Evolutionary conservation across 2,797 vertebrate genomes (phyloP), one percentile per base, ranked within the genome.

Genomic region (Myioborus melanocephalus): DNA sequence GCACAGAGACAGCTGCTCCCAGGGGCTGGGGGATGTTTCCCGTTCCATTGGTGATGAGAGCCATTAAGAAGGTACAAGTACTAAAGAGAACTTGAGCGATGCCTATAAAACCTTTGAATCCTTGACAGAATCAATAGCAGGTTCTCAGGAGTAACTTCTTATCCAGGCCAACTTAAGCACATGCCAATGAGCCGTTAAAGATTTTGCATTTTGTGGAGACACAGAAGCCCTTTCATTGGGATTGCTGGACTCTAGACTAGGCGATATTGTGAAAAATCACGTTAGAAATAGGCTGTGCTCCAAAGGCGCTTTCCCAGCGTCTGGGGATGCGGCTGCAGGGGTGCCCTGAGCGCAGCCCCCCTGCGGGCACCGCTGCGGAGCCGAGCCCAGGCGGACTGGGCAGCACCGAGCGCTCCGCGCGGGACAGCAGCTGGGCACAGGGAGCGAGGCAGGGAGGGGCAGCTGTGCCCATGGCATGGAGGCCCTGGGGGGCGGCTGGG

Each of bases 101-200:
- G 90, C 94, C 92, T 92, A 87, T 95, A 95, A 94, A 96, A 80
- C 81, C 95, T 94, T 92, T 87, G 90, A 94, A 91, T 95, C 92
- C 75, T 87, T 93, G 94, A 94, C 93, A 95, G 96, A 96, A 93
- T 95, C 94, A 64, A 94, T 95, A 96, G 90, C 15, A 28, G 91
- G 63, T 94, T 96, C 93, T 93, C 90, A 65, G 88, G 87, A 95
- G 94, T 65, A 65, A 76, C 93, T 95, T 73, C 83, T 92, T 77
- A 81, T 92, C 93, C 89, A 72, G 86, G 60, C 89, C 93, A 83
- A 89, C 83, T 68, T 84, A 82, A 89, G 90, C 90, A 85, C 75
- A 87, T 85, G 83, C 94, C 93, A 93, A 94, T 92, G 94, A 91
- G 72, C 85, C 2, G 49, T 89, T 94, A 96, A 94, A 94, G 96